These are phyloP conservation scores for Pterocles orientalis DNA, from an alignment of 2,113 vertebrate genomes.

Conservation along the genomic window DNA sequence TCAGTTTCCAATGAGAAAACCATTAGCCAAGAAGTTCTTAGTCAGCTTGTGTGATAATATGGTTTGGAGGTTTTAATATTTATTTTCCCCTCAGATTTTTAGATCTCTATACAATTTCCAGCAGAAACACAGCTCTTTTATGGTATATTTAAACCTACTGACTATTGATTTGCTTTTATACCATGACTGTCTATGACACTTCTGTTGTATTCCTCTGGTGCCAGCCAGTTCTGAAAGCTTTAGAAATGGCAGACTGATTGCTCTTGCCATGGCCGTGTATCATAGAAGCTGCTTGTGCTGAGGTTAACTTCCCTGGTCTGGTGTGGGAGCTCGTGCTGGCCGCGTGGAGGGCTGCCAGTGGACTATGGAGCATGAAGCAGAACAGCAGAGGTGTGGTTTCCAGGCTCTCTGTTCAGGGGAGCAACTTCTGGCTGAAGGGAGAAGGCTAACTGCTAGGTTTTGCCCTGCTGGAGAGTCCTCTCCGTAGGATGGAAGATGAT, in stretches of 20 bases:
- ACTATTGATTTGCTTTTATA: not conserved
- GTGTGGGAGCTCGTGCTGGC: fast-evolving
- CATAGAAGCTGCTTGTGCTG: not conserved
- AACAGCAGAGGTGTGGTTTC: not conserved
- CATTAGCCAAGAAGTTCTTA: not conserved
- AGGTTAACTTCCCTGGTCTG: not conserved
- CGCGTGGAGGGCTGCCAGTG: fast-evolving
- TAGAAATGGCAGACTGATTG: not conserved
- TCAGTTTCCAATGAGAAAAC: not conserved
- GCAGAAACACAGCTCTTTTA: not conserved
- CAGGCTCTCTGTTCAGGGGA: not conserved
- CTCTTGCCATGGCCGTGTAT: not conserved
- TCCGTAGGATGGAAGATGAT: not conserved
- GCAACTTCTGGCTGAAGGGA: not conserved
- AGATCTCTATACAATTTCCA: not conserved
- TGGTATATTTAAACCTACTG: not conserved
- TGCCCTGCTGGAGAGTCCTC: not conserved
- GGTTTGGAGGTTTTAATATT: not conserved
- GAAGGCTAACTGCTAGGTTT: not conserved
- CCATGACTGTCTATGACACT: not conserved
- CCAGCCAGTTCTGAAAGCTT: not conserved
- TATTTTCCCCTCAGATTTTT: fast-evolving
- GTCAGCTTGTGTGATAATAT: not conserved
- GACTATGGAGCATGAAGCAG: not conserved
- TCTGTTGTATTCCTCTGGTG: not conserved